phyloP scores from a whole-genome alignment of 2,888 invertebrate genomes.

The Tethea ocularis region DNA sequence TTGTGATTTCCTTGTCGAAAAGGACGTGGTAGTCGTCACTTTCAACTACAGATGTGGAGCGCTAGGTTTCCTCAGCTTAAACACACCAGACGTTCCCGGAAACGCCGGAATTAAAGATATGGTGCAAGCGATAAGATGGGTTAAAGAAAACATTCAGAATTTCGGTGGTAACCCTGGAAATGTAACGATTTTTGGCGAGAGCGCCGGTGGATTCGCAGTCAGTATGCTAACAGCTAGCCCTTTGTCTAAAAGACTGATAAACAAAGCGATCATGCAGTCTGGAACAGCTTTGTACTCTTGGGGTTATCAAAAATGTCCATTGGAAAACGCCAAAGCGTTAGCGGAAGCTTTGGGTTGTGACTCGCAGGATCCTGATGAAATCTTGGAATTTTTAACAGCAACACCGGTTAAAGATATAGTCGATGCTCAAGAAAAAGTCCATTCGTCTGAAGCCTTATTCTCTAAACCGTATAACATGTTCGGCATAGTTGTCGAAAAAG shows the following conservation, averaged over 20 bases:
- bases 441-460: constrained; percentile 15
- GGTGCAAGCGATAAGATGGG: constrained; percentile 68
- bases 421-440: constrained; percentile 44
- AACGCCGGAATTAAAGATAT: constrained; percentile 76
- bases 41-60: constrained; percentile 81
- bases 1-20: constrained; percentile 81
- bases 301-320: constrained; percentile 56
- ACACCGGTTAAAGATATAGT: constrained; percentile 67
- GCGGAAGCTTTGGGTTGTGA: constrained; percentile 65
- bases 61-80: constrained; percentile 70
- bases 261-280: constrained; percentile 70
- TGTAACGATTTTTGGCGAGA: constrained; percentile 71
- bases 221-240: constrained; percentile 69
- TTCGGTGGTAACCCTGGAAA: constrained; percentile 75
- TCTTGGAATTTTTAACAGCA: constrained; percentile 63
- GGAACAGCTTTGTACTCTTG: constrained; percentile 55
- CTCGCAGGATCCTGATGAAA: constrained; percentile 58
- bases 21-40: constrained; percentile 82
- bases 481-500: constrained; percentile 64
- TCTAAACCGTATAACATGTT: constrained; percentile 35
- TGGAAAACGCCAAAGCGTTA: constrained; percentile 60
- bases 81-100: constrained; percentile 75
- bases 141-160: constrained; percentile 68
- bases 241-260: constrained; percentile 60
- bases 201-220: constrained; percentile 58